Conservation (phyloP, 2,888 invertebrate genomes). For the Spilarctia lutea region DNA sequence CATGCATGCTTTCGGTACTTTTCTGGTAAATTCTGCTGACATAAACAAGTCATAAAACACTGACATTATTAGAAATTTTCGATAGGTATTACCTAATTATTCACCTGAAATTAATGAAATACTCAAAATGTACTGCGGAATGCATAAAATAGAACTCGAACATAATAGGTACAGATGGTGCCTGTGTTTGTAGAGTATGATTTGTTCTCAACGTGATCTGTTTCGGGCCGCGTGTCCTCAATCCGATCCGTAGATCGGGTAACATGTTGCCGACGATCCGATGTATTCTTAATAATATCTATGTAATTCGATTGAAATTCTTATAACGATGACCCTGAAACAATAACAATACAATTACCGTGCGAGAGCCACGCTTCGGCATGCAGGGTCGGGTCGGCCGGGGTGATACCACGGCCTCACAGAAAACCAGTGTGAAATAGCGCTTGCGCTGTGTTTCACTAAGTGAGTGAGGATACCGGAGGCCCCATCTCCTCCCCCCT, state of each 20-base stretch:
- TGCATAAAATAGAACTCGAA: background rate
- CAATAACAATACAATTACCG: no score
- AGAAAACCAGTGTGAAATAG: no score
- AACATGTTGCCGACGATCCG: background rate
- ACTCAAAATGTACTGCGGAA: background rate
- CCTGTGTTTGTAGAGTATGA: background rate
- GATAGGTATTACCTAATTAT: background rate
- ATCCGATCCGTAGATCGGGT: background rate
- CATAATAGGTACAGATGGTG: background rate
- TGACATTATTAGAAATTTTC: background rate
- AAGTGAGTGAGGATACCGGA: no score
- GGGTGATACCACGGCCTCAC: no score
- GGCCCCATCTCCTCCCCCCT: no score
- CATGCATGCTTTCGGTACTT: conserved; percentile 42
- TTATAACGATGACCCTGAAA: no score
- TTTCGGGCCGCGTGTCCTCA: background rate
- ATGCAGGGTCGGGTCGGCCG: no score
- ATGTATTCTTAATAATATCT: background rate
- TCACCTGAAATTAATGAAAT: background rate
- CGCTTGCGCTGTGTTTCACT: no score
- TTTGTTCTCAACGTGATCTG: background rate
- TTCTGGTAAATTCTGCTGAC: conserved; percentile 22
- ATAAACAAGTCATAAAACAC: background rate
- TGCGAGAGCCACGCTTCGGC: no score
- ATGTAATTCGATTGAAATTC: no score